Percentiles rank a stretch among this genome's conserved stretches.
phyloP scores from a whole-genome alignment of 1,140 invertebrate genomes.

The Bradynema listronoti region DNA sequence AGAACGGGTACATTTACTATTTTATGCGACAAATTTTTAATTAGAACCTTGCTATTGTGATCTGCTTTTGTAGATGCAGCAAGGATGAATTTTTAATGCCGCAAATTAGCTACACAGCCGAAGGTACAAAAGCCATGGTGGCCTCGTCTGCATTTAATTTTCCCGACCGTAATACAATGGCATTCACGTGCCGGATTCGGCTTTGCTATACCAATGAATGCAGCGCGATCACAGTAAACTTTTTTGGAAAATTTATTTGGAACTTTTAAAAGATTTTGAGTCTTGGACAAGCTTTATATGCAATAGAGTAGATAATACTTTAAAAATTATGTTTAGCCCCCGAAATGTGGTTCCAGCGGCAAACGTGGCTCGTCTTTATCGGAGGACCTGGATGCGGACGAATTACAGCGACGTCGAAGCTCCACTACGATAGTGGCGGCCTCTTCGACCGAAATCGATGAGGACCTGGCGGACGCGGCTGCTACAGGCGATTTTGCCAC shows the following conservation, averaged over 20 bases:
- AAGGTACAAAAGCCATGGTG: slow-evolving; percentile 44
- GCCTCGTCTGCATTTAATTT: slow-evolving; percentile 55
- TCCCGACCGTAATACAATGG: slow-evolving; percentile 45
- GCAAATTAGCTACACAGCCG: slow-evolving; percentile 43
- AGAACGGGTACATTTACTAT: slow-evolving; percentile 47
- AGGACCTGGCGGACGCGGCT: not conserved
- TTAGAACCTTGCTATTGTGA: no score
- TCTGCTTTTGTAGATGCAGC: slow-evolving; percentile 43
- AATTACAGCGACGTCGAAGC: slow-evolving; percentile 10
- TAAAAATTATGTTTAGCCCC: slow-evolving; percentile 1
- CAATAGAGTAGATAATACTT: slow-evolving; percentile 42
- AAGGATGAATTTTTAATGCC: slow-evolving; percentile 47
- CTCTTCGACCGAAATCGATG: not conserved
- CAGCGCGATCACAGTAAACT: slow-evolving; percentile 34
- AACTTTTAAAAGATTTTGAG: not conserved
- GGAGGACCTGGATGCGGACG: not conserved
- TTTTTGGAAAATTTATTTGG: not conserved
- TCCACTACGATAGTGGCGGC: not conserved
- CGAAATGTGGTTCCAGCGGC: slow-evolving; percentile 14
- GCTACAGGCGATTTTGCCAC: not conserved
- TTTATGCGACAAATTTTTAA: no score
- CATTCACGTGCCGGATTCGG: slow-evolving; percentile 51
- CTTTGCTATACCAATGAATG: slow-evolving; percentile 41
- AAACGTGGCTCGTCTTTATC: slow-evolving; percentile 2
- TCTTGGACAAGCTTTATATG: slow-evolving; percentile 28